Base-by-base conservation (phyloP, 1,140 invertebrate genomes). In the Drosophila burlai region DNA sequence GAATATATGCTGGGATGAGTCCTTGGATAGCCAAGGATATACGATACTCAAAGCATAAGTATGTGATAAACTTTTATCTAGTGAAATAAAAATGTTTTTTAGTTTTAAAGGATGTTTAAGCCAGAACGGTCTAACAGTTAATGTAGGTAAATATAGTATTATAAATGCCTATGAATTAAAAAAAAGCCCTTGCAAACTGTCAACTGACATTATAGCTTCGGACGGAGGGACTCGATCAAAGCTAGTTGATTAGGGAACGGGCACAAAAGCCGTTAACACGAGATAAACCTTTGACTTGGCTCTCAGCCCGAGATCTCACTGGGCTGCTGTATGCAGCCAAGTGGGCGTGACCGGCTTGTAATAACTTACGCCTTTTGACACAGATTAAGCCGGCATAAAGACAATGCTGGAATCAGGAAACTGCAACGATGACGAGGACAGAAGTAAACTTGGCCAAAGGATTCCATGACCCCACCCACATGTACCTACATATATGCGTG, bases 291-390 rank as follows among this genome's bases (percentile, higher is more conserved):
- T 89, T 87, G 84, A 87, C 84, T 87, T 78, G 80, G 78, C 55
- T 67, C 68, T 72, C 29, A 54, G 69, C 13, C 15, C 26, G 36
- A 18, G 43, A 16, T 18, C 40, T 18, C 29, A 13, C 58, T 2
- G 43, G 38, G 31, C 50, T 50, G 31, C 36, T 72, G 69, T 18
- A 40, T 64, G 47, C 61, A 73, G 61, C 83, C 76, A 69, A 69
- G 43, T 64, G 76, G 83, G 84, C 84, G 77, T 77, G 81, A 74
- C 52, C 64, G 75, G 82, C 79, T 90, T 90, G 85, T 90, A 90
- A 90, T 90, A 90, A 90, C 85, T 89, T 86, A 90, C 81, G 85
- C 86, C 85, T 90, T 90, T 90, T 85, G 85, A 90, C 85, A 85
- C 85, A 90, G 85, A 90, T 90, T 90, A 89, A 89, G 78, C 81